Conservation (phyloP, 2,797 vertebrate species). For the Alfaro cultratus region DNA sequence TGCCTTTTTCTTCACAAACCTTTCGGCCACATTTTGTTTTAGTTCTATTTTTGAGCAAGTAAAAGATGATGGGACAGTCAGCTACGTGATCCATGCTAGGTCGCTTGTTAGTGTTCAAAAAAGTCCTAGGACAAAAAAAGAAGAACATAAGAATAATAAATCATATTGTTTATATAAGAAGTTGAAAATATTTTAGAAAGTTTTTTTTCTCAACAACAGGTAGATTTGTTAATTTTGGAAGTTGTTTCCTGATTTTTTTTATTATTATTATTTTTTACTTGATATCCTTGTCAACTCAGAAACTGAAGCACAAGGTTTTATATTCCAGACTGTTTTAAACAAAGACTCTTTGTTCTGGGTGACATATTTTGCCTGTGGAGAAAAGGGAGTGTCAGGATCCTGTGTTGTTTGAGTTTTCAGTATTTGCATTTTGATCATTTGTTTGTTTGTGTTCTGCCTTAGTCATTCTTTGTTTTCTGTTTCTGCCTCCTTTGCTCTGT, state of each 20-base stretch:
- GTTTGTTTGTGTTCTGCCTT: too few species aligned
- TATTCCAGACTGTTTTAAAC: not conserved
- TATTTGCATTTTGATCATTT: too few species aligned
- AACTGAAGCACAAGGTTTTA: not conserved
- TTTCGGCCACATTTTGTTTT: not conserved
- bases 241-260: not conserved
- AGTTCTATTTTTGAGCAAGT: not conserved
- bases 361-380: not conserved
- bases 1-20: not conserved
- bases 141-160: not conserved
- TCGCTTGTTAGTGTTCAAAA: not conserved
- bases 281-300: not conserved
- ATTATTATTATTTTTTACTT: too few species aligned
- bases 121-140: not conserved
- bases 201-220: too few species aligned
- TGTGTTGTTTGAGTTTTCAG: too few species aligned
- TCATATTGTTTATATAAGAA: not conserved
- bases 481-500: too few species aligned
- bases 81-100: not conserved
- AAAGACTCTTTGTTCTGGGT: not conserved
- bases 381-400: not conserved
- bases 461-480: too few species aligned
- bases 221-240: not conserved
- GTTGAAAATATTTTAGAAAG: too few species aligned
- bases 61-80: not conserved